Percentiles rank a stretch among this genome's conserved stretches.
Evolutionary conservation across 2,888 invertebrate species (phyloP).

Genomic region (Aquatica leii): DNA sequence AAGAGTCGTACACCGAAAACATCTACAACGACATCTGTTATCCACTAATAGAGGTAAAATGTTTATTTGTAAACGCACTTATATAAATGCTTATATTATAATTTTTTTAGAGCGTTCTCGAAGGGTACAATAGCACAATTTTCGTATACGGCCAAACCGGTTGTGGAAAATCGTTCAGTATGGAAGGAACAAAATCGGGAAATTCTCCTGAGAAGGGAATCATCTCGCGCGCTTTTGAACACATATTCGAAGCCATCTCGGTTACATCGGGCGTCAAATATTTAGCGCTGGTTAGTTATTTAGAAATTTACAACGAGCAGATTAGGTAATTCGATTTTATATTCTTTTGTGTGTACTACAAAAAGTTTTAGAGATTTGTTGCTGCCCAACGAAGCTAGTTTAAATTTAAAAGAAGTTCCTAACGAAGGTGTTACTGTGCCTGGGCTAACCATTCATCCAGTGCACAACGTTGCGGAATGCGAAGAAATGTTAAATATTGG

Average conservation of each 20-base stretch:
- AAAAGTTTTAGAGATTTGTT: conserved; percentile 52
- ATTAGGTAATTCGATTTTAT: conserved; percentile 62
- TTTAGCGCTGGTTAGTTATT: conserved; percentile 78
- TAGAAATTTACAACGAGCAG: conserved; percentile 88
- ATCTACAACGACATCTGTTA: conserved; percentile 90
- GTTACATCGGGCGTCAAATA: conserved; percentile 76
- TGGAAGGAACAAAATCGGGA: conserved; percentile 73
- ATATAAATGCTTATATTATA: too few species aligned
- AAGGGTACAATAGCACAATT: conserved; percentile 92
- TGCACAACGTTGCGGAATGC: conserved; percentile 81
- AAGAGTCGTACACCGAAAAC: conserved; percentile 80
- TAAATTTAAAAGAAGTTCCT: conserved; percentile 63
- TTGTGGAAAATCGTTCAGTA: conserved; percentile 90
- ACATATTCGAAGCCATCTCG: conserved; percentile 86
- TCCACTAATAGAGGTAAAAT: conserved; percentile 76
- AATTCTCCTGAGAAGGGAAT: conserved; percentile 66
- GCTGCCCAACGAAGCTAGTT: conserved; percentile 48
- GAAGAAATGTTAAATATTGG: conserved; percentile 77
- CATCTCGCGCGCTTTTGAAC: conserved; percentile 84
- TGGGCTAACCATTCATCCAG: conserved; percentile 75
- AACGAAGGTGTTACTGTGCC: conserved; percentile 64
- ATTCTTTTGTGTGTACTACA: background rate
- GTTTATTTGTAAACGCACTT: background rate
- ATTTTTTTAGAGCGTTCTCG: conserved; percentile 77
- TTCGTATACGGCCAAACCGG: conserved; percentile 95